Base-by-base conservation (phyloP, 2,797 vertebrate genomes). In the Coregonus ussuriensis region DNA sequence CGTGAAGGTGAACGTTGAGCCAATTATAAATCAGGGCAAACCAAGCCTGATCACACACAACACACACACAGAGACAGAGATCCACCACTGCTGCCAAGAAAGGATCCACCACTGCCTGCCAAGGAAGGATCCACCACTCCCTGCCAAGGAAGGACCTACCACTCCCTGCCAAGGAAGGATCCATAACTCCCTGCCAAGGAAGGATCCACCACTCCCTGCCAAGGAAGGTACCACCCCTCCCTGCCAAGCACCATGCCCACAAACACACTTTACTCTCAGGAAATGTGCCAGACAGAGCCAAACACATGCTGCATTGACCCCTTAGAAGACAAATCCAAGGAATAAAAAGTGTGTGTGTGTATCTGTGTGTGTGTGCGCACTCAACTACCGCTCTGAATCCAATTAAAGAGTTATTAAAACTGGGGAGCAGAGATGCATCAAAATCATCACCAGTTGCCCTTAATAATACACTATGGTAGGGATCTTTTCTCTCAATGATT, bases 331-430 rank as follows among this genome's bases (percentile, higher is more conserved):
- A 59, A 59, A 1, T 6, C 4, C 16, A 7, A 59, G 18, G n/a
- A 59, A 47, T 47, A 47, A 47, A 47, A 47, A 47, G 59, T 71
- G 35, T 54, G 53, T 79, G 33, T 71, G 52, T 68, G 67, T 15
- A 52, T 65, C 31, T 13, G 59, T 7, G n/a, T 29, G 13, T 25
- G 13, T 31, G 25, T 25, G 25, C 25, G 25, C 25, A 25, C 25
- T 3, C 63, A 21, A 25, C 37, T 21, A 84, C 81, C 82, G 80
- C 74, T 71, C 54, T 33, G 77, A 82, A 88, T 85, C 74, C 70
- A 82, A 83, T 84, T 79, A 80, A 78, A 79, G 84, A 79, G 77
- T 80, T 84, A 85, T 82, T 85, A 78, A 79, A 82, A 76, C 73
- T 81, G 63, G 76, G 54, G 77, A 84, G 81, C 75, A 79, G 69